Percentiles rank a stretch among this genome's conserved stretches.
Conservation (phyloP, 2,797 vertebrate species). For the Thripadectes ignobilis region DNA sequence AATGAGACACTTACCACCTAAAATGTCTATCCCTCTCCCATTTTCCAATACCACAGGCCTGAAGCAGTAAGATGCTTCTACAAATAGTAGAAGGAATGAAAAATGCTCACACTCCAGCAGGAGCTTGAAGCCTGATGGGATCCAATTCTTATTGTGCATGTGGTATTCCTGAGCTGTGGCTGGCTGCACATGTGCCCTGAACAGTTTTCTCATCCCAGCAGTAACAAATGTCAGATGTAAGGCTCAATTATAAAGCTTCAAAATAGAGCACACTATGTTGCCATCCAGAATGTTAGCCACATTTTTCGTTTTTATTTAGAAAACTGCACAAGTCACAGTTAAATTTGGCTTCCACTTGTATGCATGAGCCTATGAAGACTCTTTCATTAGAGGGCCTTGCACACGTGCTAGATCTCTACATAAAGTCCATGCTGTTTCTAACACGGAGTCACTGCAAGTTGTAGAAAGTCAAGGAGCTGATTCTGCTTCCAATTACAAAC, state of each 20-base stretch:
- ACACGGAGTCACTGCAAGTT: neutral
- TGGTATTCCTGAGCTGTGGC: neutral
- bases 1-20: neutral
- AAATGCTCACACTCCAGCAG: neutral
- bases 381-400: neutral
- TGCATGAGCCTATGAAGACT: neutral
- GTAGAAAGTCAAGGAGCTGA: neutral
- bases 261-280: neutral
- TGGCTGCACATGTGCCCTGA: neutral
- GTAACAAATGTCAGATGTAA: neutral
- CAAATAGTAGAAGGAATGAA: neutral
- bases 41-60: neutral
- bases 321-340: neutral
- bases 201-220: neutral
- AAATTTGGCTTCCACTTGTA: neutral
- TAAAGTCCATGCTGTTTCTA: neutral
- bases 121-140: neutral
- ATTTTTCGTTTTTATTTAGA: neutral
- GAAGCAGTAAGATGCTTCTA: neutral
- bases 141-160: fast-evolving
- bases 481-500: neutral
- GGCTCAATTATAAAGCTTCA: neutral
- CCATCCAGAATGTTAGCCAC: neutral
- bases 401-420: neutral
- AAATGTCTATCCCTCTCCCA: neutral